Evolutionary conservation across 2,888 invertebrate genomes (phyloP), one percentile per base, ranked within the genome.

Genomic region (Hirudinaria manillensis): DNA sequence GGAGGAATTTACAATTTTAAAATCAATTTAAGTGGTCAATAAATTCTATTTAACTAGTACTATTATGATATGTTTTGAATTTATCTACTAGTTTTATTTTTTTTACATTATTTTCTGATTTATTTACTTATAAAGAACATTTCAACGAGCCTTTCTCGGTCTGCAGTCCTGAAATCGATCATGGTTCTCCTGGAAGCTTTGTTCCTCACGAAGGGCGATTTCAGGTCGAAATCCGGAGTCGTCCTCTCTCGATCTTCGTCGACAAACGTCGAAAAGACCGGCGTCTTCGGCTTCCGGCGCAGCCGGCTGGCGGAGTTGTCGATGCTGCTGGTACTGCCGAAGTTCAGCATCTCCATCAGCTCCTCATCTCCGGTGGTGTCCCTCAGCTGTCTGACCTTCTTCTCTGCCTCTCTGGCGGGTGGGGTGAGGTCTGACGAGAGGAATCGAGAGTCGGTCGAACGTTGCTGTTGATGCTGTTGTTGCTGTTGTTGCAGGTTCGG

Each of bases 341-440:
- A 61, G 61, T 61, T 61, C 61, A 61, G 29, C 24, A 61, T 27
- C 10, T 61, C 29, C 61, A 61, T 24, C 61, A 61, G 61, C n/a
- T 61, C 61, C 29, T 29, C 61, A 19, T 29, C 29, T 24, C 61
- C 61, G 7, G 24, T 29, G 6, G 24, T 29, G 61, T 61, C 61
- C 24, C 29, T 61, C 61, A 61, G 24, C n/a, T 61, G 61, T 27
- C 61, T 24, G 61, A 61, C 19, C 10, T 61, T 61, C 24, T 29
- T 61, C 29, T 61, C 61, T 61, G 24, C 61, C 24, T 61, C 61
- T 61, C 29, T 61, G 24, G n/a, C 24, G 24, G 61, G 61, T 29
- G 61, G 61, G n/a, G 61, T 61, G 24, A 29, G 7, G 61, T n/a
- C n/a, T n/a, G n/a, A n/a, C n/a, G n/a, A n/a, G n/a, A n/a, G n/a